Conservation (phyloP, 2,797 vertebrate species). For the Tadarida brasiliensis region DNA sequence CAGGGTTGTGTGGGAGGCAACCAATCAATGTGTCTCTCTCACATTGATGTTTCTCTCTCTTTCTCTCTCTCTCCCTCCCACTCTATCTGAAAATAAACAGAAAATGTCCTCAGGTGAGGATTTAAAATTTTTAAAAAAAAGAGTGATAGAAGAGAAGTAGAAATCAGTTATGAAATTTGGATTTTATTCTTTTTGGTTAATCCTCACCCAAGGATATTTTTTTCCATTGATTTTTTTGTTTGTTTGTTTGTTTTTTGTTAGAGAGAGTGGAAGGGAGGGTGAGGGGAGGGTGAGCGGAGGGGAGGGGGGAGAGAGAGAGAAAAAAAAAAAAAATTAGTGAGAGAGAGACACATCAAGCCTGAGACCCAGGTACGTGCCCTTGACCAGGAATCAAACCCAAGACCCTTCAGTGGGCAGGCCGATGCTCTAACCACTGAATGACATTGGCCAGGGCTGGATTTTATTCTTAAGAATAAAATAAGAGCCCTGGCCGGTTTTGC, state of each 20-base stretch:
- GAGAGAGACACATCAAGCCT: not conserved
- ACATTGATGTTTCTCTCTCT: no score
- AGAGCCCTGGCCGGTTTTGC: no score
- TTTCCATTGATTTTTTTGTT: not conserved
- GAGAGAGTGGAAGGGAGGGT: not conserved
- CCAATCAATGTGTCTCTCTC: no score
- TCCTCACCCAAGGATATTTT: not conserved
- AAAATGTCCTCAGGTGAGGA: no score
- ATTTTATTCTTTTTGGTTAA: constrained; percentile 34
- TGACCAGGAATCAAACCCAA: not conserved
- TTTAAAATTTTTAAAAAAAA: not conserved
- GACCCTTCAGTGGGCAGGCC: not conserved
- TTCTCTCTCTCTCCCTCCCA: no score
- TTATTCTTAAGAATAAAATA: constrained; percentile 1
- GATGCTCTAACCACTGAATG: not conserved
- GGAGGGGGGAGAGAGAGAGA: not conserved
- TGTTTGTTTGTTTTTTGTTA: not conserved
- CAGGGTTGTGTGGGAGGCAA: no score
- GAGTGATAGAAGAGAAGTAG: not conserved
- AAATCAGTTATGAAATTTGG: not conserved
- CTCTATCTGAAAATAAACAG: no score
- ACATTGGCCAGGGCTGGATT: not conserved
- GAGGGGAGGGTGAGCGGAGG: no score
- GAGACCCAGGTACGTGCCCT: not conserved
- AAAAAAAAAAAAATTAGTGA: not conserved